These are phyloP conservation scores for Regulus satrapa DNA, from an alignment of 2,113 vertebrate genomes.

Conservation along the genomic window DNA sequence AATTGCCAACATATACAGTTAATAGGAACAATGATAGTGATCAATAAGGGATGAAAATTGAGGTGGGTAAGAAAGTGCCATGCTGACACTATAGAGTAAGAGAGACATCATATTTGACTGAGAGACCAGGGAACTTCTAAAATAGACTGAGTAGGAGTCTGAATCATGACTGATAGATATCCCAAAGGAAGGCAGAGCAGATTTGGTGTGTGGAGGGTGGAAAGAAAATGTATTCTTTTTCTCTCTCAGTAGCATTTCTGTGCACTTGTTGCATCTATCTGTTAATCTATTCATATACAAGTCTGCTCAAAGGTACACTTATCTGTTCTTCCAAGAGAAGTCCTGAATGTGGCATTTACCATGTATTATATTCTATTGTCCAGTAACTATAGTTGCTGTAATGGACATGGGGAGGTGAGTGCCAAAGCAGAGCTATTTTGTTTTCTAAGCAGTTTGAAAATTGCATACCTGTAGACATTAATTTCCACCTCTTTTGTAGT, in stretches of 20 bases:
- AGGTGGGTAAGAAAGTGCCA: background rate
- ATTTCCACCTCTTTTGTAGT: background rate
- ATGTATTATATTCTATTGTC: background rate
- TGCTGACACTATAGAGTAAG: background rate
- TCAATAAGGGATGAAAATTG: background rate
- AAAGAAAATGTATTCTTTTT: background rate
- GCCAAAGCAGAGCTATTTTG: background rate
- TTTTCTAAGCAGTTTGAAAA: background rate
- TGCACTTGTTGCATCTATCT: background rate
- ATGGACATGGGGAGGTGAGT: background rate
- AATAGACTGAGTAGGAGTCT: background rate
- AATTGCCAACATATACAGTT: background rate
- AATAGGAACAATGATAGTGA: background rate
- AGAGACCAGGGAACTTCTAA: background rate
- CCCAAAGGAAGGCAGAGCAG: background rate
- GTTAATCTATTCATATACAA: accelerated
- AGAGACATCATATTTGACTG: background rate
- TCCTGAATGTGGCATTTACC: background rate
- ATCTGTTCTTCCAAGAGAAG: background rate
- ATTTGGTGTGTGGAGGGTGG: background rate
- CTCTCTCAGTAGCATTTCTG: background rate
- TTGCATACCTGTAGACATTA: background rate
- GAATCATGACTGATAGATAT: background rate
- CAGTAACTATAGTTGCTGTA: background rate
- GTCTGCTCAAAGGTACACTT: background rate